A percentile compares a stretch with the other conserved stretches of the same genome.
Conservation (phyloP, 2,888 invertebrate species). For the Galerucella calmariensis region DNA sequence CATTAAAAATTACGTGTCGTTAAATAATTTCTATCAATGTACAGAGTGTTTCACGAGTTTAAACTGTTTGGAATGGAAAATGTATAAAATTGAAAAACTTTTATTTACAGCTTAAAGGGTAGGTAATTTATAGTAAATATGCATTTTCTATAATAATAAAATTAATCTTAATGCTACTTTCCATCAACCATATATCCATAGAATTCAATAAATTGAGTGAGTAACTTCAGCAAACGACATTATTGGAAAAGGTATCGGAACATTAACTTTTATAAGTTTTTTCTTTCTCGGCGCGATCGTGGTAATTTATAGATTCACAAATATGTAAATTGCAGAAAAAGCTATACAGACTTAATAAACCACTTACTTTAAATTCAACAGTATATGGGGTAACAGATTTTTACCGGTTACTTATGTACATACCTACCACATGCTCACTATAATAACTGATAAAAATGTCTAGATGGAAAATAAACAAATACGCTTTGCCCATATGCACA, state of each 20-base stretch:
- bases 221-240: neutral
- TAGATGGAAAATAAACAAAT: conserved; percentile 25
- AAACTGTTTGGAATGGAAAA: neutral
- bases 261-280: neutral
- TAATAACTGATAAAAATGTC: conserved; percentile 23
- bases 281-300: neutral
- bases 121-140: neutral
- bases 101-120: too few relatives aligned
- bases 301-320: neutral
- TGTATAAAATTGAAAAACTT: neutral
- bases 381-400: neutral
- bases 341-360: neutral
- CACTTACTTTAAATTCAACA: conserved; percentile 5
- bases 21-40: neutral
- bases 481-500: neutral
- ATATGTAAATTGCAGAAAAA: neutral
- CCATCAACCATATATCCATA: too few relatives aligned
- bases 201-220: neutral
- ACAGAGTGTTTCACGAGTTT: neutral
- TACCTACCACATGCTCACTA: conserved; percentile 29
- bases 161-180: neutral
- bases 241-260: neutral
- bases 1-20: neutral
- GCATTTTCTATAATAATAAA: neutral
- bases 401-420: conserved; percentile 3